These are phyloP conservation scores for Perodicticus potto DNA, from an alignment of 2,797 vertebrate genomes.

Conservation along the genomic window DNA sequence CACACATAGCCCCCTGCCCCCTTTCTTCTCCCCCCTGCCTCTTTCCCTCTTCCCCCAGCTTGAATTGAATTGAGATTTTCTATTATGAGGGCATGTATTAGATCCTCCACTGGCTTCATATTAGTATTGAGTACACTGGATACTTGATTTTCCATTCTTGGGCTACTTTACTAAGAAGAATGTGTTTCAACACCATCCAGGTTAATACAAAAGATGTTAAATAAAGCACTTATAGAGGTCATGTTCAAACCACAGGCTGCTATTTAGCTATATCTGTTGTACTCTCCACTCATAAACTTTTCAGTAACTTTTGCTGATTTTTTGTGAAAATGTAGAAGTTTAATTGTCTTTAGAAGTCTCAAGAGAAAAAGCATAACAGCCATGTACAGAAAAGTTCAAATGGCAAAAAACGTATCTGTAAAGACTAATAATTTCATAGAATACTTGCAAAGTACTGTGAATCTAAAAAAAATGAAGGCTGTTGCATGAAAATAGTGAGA, in stretches of 20 bases:
- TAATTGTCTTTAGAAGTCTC: constrained; percentile 39
- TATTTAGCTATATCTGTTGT: neutral
- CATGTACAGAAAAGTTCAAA: neutral
- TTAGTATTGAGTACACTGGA: too few relatives aligned
- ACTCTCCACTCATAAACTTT: neutral
- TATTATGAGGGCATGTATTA: too few relatives aligned
- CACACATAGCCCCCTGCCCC: too few relatives aligned
- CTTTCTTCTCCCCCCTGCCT: too few relatives aligned
- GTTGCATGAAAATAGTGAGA: neutral
- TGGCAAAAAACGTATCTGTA: neutral
- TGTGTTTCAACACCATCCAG: too few relatives aligned
- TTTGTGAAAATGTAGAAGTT: constrained; percentile 11
- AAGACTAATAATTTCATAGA: neutral
- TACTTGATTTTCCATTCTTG: too few relatives aligned
- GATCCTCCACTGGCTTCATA: too few relatives aligned
- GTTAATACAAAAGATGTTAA: too few relatives aligned
- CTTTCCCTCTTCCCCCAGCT: too few relatives aligned
- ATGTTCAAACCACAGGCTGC: neutral
- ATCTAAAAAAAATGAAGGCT: neutral
- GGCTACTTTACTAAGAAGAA: too few relatives aligned
- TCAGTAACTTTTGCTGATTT: neutral
- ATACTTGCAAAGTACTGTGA: neutral
- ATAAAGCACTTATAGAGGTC: neutral
- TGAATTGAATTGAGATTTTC: too few relatives aligned
- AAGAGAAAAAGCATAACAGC: neutral